Evolutionary conservation across 2,888 invertebrate species (phyloP).

Genomic region (Neuroscelio doddi): DNA sequence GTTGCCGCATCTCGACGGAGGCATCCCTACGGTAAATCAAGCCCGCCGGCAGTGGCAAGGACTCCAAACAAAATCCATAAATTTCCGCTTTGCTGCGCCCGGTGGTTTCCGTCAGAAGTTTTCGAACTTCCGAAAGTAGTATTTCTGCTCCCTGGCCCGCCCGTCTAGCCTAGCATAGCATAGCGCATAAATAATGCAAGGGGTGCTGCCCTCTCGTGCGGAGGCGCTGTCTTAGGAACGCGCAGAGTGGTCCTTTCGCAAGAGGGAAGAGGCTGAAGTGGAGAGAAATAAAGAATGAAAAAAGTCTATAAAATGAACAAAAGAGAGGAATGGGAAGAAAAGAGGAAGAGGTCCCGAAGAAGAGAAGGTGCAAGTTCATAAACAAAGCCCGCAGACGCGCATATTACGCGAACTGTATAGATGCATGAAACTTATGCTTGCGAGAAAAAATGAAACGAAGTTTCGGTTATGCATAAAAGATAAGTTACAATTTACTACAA

Average conservation of each 20-base stretch:
- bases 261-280: conserved; percentile 27
- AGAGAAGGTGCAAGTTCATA: conserved; percentile 24
- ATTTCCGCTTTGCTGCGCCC: conserved; percentile 67
- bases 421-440: conserved; percentile 26
- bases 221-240: conserved; percentile 31
- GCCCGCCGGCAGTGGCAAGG: conserved; percentile 53
- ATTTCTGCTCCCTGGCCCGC: conserved; percentile 59
- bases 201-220: conserved; percentile 32
- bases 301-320: conserved; percentile 3
- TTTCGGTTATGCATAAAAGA: conserved; percentile 36
- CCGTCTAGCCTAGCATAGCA: conserved; percentile 41
- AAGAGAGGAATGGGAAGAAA: conserved; percentile 15
- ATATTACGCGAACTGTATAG: conserved; percentile 33
- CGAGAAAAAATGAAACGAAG: conserved; percentile 36
- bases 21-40: conserved; percentile 65
- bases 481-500: conserved; percentile 36
- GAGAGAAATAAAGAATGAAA: conserved; percentile 17
- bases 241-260: conserved; percentile 35
- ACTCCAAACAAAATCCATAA: conserved; percentile 70
- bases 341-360: conserved; percentile 10
- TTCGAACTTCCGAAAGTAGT: conserved; percentile 69
- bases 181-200: conserved; percentile 63
- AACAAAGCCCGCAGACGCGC: conserved; percentile 35
- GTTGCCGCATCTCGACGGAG: conserved; percentile 38
- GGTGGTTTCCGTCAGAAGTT: conserved; percentile 70